phyloP scores from a whole-genome alignment of 1,140 invertebrate species.

The Drosophila parvula region DNA sequence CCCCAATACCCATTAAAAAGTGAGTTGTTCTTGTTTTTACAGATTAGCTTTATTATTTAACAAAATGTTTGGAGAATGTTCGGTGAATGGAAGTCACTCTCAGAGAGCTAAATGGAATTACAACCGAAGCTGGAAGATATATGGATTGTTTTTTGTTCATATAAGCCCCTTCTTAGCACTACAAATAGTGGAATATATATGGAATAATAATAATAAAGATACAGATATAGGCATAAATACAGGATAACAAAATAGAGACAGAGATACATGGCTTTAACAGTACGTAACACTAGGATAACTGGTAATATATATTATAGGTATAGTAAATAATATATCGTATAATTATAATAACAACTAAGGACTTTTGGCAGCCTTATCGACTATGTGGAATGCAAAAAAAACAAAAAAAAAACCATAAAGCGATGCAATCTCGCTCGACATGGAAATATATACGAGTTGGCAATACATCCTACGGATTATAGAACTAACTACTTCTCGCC shows the following conservation, averaged over 20 bases:
- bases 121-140: constrained; percentile 2
- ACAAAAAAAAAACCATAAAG: constrained; percentile 10
- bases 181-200: constrained; percentile 19
- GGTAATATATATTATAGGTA: constrained; percentile 2
- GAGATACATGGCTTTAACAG: constrained; percentile 20
- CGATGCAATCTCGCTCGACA: constrained; percentile 2
- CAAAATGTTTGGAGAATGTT: constrained; percentile 7
- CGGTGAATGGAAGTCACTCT: constrained; percentile 3
- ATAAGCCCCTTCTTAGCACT: constrained; percentile 48
- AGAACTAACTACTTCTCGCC: constrained; percentile 16
- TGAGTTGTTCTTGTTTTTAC: background rate
- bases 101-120: constrained; percentile 12
- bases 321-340: background rate
- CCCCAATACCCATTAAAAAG: background rate
- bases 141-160: constrained; percentile 36
- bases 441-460: constrained; percentile 33
- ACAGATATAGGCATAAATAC: constrained; percentile 33
- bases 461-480: constrained; percentile 20
- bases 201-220: constrained; percentile 15
- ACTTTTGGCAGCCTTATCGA: constrained; percentile 44
- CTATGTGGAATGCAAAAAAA: constrained; percentile 9
- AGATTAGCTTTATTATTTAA: constrained; percentile 29
- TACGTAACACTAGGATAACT: constrained; percentile 45
- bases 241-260: constrained; percentile 40
- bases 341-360: constrained; percentile 39